These are phyloP conservation scores for Hyperoplus immaculatus DNA, from an alignment of 2,797 vertebrate genomes.

Conservation along the genomic window DNA sequence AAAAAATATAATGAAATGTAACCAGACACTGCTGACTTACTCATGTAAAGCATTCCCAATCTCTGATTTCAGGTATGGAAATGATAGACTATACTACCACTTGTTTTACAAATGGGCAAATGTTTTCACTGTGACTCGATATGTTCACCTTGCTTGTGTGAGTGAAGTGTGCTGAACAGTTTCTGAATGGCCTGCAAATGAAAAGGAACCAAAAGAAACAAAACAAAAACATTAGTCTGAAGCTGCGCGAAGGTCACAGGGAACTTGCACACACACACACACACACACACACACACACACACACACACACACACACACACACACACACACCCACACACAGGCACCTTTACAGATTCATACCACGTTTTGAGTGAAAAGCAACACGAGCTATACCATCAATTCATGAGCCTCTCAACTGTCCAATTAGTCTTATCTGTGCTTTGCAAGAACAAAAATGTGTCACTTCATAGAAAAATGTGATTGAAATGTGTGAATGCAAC, in stretches of 20 bases:
- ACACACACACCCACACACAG: slow-evolving; percentile 17
- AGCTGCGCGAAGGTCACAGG: slow-evolving; percentile 74
- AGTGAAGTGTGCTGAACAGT: not conserved
- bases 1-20: not conserved
- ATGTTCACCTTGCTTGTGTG: slow-evolving; percentile 5
- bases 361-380: slow-evolving; percentile 79
- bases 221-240: slow-evolving; percentile 59
- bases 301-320: too few species aligned
- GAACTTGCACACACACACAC: slow-evolving; percentile 44
- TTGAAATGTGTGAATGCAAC: slow-evolving; percentile 69
- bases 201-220: slow-evolving; percentile 47
- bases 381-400: slow-evolving; percentile 78
- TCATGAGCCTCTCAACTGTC: slow-evolving; percentile 75
- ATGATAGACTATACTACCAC: not conserved
- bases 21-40: not conserved
- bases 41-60: not conserved
- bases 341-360: slow-evolving; percentile 74
- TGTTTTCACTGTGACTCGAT: not conserved
- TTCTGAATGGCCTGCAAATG: slow-evolving; percentile 38
- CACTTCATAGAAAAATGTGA: slow-evolving; percentile 78
- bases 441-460: slow-evolving; percentile 82
- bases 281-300: too few species aligned
- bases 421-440: slow-evolving; percentile 84
- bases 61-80: not conserved
- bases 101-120: not conserved